Base-by-base conservation (phyloP, 2,888 invertebrate species). In the Xylota sylvarum region DNA sequence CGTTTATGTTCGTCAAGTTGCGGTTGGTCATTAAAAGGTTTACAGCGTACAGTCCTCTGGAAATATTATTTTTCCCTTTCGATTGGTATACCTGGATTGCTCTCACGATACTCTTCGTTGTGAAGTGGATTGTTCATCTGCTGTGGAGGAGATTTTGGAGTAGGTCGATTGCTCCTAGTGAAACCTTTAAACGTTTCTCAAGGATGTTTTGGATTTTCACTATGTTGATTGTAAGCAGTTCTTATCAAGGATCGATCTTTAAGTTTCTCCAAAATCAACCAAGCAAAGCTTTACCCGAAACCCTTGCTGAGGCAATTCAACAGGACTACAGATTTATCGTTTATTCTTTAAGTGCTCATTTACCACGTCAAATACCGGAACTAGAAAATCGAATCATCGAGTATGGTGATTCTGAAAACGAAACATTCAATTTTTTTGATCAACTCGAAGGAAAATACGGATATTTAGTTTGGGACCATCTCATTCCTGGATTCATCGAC, bases 211-310 rank as follows among this genome's bases (percentile, higher is more conserved):
- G 67, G 67, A n/a, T 67, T 0, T 50, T 77, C 3, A 60, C 58
- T 6, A 40, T 69, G 50, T 6, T 77, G 0, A 52, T 77, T 2
- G 4, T 77, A 3, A 50, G 30, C 10, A 77, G 77, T 19, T 77
- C 77, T 0, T 77, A 77, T 7, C 67, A 77, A 23, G 77, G 77
- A 7, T 60, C 50, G 2, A 60, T 77, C 0, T 77, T 77, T 6
- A 58, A 60, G 17, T 77, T 77, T 2, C 46, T 77, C 0, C 46
- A 60, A 7, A 58, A 37, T 0, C 37, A 40, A 6, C 67, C 67
- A 0, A 6, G 48, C 3, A 27, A 19, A 32, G 30, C 27, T 17
- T 4, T 50, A 10, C 77, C 67, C 0, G 1, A 4, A 0, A 48
- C 23, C 12, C 19, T 77, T 14, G 48, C 67, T 5, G 77, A 58